Evolutionary conservation across 2,797 vertebrate genomes (phyloP).

Genomic region (Aeoliscus strigatus): DNA sequence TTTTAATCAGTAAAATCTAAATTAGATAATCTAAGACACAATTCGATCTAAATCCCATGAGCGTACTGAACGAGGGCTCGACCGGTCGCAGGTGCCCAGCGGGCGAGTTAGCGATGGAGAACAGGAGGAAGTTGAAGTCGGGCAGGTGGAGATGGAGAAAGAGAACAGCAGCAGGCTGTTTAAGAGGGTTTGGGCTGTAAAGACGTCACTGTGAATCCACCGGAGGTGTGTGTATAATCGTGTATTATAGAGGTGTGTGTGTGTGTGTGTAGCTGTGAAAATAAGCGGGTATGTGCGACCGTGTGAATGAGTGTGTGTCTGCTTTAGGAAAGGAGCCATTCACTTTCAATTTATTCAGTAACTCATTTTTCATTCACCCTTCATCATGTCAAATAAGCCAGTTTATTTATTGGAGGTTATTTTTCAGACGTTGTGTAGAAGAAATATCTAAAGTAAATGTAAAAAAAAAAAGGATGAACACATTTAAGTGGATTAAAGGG

Average conservation of each 20-base stretch:
- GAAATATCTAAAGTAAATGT: background rate
- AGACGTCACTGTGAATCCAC: constrained; percentile 43
- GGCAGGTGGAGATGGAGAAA: constrained; percentile 29
- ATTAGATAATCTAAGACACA: background rate
- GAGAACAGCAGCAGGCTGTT: constrained; percentile 20
- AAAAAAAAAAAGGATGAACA: background rate
- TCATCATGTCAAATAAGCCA: constrained; percentile 9
- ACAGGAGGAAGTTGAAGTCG: constrained; percentile 3
- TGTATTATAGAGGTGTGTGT: constrained; percentile 1
- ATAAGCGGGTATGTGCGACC: background rate
- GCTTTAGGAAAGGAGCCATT: constrained; percentile 37
- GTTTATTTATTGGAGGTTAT: constrained; percentile 29
- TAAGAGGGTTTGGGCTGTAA: constrained; percentile 15
- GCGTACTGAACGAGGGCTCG: constrained; percentile 7
- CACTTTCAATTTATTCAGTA: constrained; percentile 10
- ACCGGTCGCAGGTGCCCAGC: constrained; percentile 24
- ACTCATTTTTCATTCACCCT: constrained; percentile 9
- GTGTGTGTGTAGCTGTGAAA: constrained; percentile 14
- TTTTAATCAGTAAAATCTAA: too few relatives aligned
- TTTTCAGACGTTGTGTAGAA: constrained; percentile 7
- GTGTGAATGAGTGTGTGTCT: background rate
- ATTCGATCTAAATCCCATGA: too few relatives aligned
- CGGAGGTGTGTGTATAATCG: constrained; percentile 7
- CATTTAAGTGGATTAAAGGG: background rate
- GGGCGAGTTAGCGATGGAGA: constrained; percentile 18